A percentile compares a stretch with the other conserved stretches of the same genome.
Evolutionary conservation across 1,140 invertebrate species (phyloP).

Genomic region (Nasonia giraulti): DNA sequence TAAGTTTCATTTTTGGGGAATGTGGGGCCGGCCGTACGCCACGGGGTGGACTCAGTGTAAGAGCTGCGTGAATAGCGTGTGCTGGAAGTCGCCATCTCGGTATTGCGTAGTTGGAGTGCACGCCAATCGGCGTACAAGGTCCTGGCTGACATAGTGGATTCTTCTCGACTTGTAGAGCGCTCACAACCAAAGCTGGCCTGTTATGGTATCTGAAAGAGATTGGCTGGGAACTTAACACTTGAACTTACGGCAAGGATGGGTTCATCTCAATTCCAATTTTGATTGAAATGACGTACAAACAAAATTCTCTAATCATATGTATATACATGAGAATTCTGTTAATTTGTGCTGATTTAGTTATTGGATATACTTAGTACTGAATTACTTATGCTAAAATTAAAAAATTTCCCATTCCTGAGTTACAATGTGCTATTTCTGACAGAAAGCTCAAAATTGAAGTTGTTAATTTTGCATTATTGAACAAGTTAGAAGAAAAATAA

Average conservation of each 20-base stretch:
- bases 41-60: constrained; percentile 71
- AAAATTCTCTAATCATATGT: not conserved
- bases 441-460: constrained; percentile 14
- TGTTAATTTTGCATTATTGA: constrained; percentile 6
- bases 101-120: constrained; percentile 68
- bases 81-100: constrained; percentile 74
- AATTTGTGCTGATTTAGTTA: not conserved
- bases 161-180: constrained; percentile 93
- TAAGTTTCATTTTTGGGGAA: constrained; percentile 94
- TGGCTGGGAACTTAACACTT: constrained; percentile 68
- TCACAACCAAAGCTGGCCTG: constrained; percentile 93
- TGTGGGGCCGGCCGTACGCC: constrained; percentile 79
- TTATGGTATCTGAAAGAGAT: constrained; percentile 87
- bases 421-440: constrained; percentile 2
- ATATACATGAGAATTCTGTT: not conserved
- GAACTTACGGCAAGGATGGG: constrained; percentile 7
- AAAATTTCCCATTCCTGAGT: constrained; percentile 8
- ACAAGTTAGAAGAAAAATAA: not conserved
- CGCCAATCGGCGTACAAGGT: constrained; percentile 76
- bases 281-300: not conserved
- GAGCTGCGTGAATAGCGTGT: constrained; percentile 75
- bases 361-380: not conserved
- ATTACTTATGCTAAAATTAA: constrained; percentile 15
- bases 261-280: constrained; percentile 8
- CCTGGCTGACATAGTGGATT: constrained; percentile 91